A percentile compares a stretch with the other conserved stretches of the same genome.
phyloP scores from a whole-genome alignment of 1,140 invertebrate genomes.

The Apis cerana region DNA sequence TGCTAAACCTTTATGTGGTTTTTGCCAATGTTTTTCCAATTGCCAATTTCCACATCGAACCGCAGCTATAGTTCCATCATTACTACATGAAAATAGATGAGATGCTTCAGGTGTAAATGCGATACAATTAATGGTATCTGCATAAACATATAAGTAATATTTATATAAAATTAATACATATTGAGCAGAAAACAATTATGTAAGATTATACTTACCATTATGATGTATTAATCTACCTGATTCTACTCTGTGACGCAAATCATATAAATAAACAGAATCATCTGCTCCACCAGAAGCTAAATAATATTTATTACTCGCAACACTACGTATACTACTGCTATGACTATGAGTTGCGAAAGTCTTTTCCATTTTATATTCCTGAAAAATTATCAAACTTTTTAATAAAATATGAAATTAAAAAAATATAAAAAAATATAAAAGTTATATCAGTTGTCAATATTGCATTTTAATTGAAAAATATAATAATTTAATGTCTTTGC shows the following conservation, averaged over 20 bases:
- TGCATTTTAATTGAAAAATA: no score
- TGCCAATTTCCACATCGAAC: constrained; percentile 92
- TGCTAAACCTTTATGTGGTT: constrained; percentile 86
- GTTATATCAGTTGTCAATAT: not conserved
- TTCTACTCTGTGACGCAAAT: constrained; percentile 89
- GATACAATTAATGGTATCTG: constrained; percentile 88
- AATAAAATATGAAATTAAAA: not conserved
- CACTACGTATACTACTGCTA: constrained; percentile 87
- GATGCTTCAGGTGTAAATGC: constrained; percentile 88
- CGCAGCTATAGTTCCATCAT: constrained; percentile 92
- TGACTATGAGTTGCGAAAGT: constrained; percentile 95
- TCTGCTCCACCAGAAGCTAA: constrained; percentile 94
- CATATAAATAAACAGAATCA: constrained; percentile 93
- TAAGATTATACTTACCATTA: constrained; percentile 81
- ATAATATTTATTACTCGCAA: constrained; percentile 87
- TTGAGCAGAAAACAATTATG: not conserved
- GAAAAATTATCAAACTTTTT: constrained; percentile 30
- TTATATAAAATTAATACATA: not conserved
- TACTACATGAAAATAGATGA: constrained; percentile 91
- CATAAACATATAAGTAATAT: constrained; percentile 41
- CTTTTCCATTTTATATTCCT: constrained; percentile 84
- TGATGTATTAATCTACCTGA: constrained; percentile 91
- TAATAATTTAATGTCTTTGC: no score
- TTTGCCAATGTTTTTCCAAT: constrained; percentile 88
- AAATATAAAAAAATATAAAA: no score